Base-by-base conservation (phyloP, 2,888 invertebrate species). In the Heliconius cydno region DNA sequence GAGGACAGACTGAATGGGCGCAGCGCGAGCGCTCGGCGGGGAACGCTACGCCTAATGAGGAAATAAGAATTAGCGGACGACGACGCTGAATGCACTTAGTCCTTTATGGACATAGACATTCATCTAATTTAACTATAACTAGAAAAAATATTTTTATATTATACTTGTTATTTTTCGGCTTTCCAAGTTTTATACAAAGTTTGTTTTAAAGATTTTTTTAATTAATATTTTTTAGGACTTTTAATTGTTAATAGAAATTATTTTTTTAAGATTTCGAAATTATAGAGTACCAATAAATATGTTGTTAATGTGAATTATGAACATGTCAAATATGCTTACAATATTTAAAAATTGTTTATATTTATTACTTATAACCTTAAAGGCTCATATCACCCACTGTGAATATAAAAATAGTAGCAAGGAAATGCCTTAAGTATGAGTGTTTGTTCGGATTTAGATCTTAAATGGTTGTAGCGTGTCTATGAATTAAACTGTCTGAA, bases 61-160 rank as follows among this genome's bases (percentile, higher is more conserved):
- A 95, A 94, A 94, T 93, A 94, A 88, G 92, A 94, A 95, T 95
- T 95, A 95, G 92, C 93, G 89, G 90, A 88, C 91, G 90, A 90
- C 91, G 90, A 89, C 90, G 89, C 88, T 86, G 87, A 90, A 85
- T 92, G 92, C 92, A 73, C 73, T 73, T 60, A 92, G 87, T 92
- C 90, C 92, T 92, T 91, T 89, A 90, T 89, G 86, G 86, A 84
- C 82, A 83, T 87, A 88, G 87, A 86, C 84, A 83, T 85, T 84
- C 76, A 84, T 82, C 81, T 79, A 82, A 79, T 82, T 79, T 80
- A 70, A 76, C 72, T 80, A 38, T 73, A 60, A 73, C 57, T 73
- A 52, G 7, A 10, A 22, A 22, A 30, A 52, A 22, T 52, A 22
- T 19, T 52, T 57, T n/a, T 34, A 30, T 5, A 6, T 30, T 52